These are phyloP conservation scores for Orbicella faveolata DNA, from an alignment of 64 coral and sea anemone species.

Conservation along the genomic window DNA sequence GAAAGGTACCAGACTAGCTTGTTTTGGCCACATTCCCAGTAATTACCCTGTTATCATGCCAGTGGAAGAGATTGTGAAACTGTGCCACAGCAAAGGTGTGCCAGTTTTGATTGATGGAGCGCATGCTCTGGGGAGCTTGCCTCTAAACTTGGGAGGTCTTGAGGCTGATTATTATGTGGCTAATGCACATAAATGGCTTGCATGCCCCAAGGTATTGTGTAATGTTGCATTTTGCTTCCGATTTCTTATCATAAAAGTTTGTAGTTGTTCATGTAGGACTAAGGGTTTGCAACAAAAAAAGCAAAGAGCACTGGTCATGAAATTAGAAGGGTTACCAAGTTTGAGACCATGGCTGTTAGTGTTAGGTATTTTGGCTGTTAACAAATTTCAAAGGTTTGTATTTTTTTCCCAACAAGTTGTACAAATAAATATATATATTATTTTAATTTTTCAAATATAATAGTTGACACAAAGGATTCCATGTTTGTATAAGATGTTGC, in stretches of 20 bases:
- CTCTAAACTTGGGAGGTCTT: slow-evolving; percentile 6
- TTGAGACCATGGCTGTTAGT: too few species aligned
- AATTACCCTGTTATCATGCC: slow-evolving; percentile 60
- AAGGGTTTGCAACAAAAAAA: too few species aligned
- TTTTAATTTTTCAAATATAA: too few species aligned
- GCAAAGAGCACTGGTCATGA: too few species aligned
- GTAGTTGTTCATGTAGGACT: too few species aligned
- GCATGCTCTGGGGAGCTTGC: slow-evolving; percentile 39
- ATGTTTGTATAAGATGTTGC: too few species aligned
- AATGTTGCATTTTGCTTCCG: background rate
- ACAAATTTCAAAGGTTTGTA: too few species aligned
- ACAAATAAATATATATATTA: too few species aligned
- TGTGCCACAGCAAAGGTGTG: slow-evolving; percentile 54
- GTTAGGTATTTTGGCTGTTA: too few species aligned
- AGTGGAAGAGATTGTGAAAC: slow-evolving; percentile 41
- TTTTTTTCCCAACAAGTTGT: too few species aligned
- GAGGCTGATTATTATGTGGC: slow-evolving; percentile 69
- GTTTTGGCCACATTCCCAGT: slow-evolving; percentile 58
- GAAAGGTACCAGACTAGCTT: slow-evolving; percentile 43
- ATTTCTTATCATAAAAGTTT: background rate
- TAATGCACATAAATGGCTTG: slow-evolving; percentile 63
- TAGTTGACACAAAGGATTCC: too few species aligned
- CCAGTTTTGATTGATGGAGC: slow-evolving; percentile 66
- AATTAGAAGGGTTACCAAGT: too few species aligned
- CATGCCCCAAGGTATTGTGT: slow-evolving; percentile 39